A percentile compares a stretch with the other conserved stretches of the same genome.
Evolutionary conservation across 2,113 vertebrate species (phyloP).

Genomic region (Conger conger): DNA sequence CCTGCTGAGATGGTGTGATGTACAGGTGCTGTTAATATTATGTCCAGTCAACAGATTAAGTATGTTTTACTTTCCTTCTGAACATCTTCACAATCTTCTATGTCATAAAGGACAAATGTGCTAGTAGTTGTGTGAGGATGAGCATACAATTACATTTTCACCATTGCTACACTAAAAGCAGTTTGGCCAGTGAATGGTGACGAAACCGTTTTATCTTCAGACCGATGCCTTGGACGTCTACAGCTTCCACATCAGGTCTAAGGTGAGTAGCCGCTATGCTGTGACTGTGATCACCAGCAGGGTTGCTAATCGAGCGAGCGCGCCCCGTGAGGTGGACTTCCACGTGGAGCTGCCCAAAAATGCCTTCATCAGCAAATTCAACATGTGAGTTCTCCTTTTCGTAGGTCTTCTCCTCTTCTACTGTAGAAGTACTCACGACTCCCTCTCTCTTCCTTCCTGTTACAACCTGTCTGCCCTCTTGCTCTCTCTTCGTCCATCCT

Average conservation of each 20-base stretch:
- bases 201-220: conserved; percentile 45
- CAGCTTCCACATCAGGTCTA: conserved; percentile 84
- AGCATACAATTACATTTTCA: too few relatives aligned
- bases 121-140: too few relatives aligned
- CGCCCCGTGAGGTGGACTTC: conserved; percentile 81
- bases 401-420: not conserved
- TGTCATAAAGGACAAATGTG: not conserved
- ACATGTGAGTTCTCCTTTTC: conserved; percentile 73
- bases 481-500: too few relatives aligned
- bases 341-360: conserved; percentile 89
- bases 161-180: not conserved
- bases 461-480: too few relatives aligned
- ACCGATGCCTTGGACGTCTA: conserved; percentile 73
- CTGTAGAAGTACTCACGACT: too few relatives aligned
- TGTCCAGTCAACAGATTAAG: not conserved
- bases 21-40: not conserved
- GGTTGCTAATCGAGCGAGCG: conserved; percentile 74
- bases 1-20: not conserved
- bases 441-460: too few relatives aligned
- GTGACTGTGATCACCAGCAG: conserved; percentile 85
- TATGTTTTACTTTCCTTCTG: not conserved
- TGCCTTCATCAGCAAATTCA: conserved; percentile 92
- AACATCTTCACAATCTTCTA: not conserved
- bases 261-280: conserved; percentile 84
- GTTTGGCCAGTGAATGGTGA: not conserved